Evolutionary conservation across 2,888 invertebrate genomes (phyloP), one percentile per base, ranked within the genome.

Genomic region (Hirudinaria manillensis): DNA sequence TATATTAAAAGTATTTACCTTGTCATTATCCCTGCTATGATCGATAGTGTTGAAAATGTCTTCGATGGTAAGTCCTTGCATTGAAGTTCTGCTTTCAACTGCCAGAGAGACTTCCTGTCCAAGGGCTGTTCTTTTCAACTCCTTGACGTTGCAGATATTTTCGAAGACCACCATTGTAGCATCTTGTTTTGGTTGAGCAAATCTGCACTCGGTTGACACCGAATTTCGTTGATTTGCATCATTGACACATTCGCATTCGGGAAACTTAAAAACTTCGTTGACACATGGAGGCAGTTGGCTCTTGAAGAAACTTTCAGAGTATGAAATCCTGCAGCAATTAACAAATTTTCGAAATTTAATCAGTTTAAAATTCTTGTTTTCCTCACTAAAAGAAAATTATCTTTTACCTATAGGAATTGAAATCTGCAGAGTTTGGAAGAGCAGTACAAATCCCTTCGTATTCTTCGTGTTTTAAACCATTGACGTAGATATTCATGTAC

Each of bases 381-480:
- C 16, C 45, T 45, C 16, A 45, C 10, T 45, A 45, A 45, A 6
- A 36, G 10, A 36, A 36, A 36, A 36, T 6, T 10, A 45, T 1
- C 45, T 1, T 4, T 7, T n/a, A 61, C 61, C 29, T 61, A 10
- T 27, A 61, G n/a, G 10, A 16, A 61, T 61, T 61, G 29, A 61
- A 61, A 29, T 61, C 29, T 1, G 29, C 13, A 2, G 29, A 10
- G 10, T 7, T 2, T 7, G 24, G 10, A 27, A 6, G 13, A 16
- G 21, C 61, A 7, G 61, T 21, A 29, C 61, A 61, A 10, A 16
- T 16, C 13, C 61, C 61, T 6, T 29, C 61, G 21, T 61, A 61
- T 27, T 61, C 13, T 61, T 61, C 61, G 61, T 61, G 24, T 61
- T 61, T 61, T 61, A 61, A 61, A n/a, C 61, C 61, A 19, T 61